Base-by-base conservation (phyloP, 2,113 vertebrate species). In the Atlantisia rogersi region DNA sequence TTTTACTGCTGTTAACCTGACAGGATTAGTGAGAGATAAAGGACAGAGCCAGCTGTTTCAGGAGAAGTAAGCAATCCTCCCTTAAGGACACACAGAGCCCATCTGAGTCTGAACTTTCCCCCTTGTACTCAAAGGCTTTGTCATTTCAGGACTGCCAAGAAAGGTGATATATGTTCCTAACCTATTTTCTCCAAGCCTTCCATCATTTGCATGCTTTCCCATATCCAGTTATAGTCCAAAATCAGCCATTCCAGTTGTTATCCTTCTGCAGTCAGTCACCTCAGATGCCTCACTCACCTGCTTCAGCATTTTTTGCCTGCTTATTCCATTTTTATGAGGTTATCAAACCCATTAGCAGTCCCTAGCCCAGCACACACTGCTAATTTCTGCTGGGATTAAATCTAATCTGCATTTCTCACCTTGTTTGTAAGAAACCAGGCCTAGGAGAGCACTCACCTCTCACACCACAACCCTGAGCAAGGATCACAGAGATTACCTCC, bases 111-210 rank as follows among this genome's bases (percentile, higher is more conserved):
- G 0, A 78, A 25, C 59, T 55, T 39, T 19, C 15, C 31, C 46
- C 35, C 7, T 56, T 31, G 37, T 44, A 19, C 44, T 35, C 37
- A 24, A 37, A 0, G 1, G 39, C 9, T 2, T 14, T 46, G n/a
- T 32, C n/a, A 28, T 40, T 48, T 65, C 82, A 21, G 12, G 9
- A 17, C 58, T 42, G 44, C 20, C 32, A 59, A 58, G 32, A 70
- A 35, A 15, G 15, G 18, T 6, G 11, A 40, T 1, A 60, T 25
- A 48, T 21, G 15, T 21, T 77, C 70, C 58, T 26, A 64, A 25
- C 29, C 21, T 29, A 37, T 26, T 31, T 60, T 42, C 63, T 76
- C 21, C 58, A 58, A 65, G 63, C 16, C 31, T 35, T 58, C 55
- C 44, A 22, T 9, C 14, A 11, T 39, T 10, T n/a, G 28, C 32